Evolutionary conservation across 2,113 vertebrate species (phyloP).

Genomic region (Ammodytes marinus): DNA sequence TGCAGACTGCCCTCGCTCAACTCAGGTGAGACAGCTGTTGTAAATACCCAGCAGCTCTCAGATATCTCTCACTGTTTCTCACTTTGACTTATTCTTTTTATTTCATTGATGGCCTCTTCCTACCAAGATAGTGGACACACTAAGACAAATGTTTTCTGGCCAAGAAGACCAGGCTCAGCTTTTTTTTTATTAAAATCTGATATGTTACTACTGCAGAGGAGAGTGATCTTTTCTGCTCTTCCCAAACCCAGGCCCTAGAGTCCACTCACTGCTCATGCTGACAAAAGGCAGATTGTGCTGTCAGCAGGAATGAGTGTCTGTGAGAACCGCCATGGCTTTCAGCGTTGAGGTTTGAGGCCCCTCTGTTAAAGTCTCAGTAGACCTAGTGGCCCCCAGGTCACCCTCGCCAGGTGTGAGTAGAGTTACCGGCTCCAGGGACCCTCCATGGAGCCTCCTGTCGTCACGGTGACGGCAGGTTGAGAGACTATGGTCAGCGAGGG

Average conservation of each 20-base stretch:
- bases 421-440: constrained; percentile 73
- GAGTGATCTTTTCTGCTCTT: constrained; percentile 37
- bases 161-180: constrained; percentile 37
- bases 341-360: constrained; percentile 58
- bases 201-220: constrained; percentile 41
- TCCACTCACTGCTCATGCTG: constrained; percentile 47
- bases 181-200: constrained; percentile 53
- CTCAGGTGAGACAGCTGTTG: constrained; percentile 86
- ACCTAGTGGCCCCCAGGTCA: constrained; percentile 65
- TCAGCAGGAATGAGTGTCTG: constrained; percentile 49
- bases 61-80: neutral
- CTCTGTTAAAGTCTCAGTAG: constrained; percentile 62
- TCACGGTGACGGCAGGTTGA: constrained; percentile 54
- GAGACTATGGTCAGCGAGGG: constrained; percentile 58
- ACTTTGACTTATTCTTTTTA: constrained; percentile 22
- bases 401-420: constrained; percentile 78
- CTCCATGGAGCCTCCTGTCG: constrained; percentile 50
- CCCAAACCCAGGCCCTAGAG: constrained; percentile 32
- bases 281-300: constrained; percentile 76
- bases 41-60: constrained; percentile 12
- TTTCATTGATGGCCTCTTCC: constrained; percentile 22
- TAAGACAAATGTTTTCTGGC: constrained; percentile 52
- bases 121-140: constrained; percentile 33
- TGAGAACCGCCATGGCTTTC: constrained; percentile 36
- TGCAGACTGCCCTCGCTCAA: constrained; percentile 90